Evolutionary conservation across 2,113 vertebrate genomes (phyloP).

Genomic region (Alectura lathami): DNA sequence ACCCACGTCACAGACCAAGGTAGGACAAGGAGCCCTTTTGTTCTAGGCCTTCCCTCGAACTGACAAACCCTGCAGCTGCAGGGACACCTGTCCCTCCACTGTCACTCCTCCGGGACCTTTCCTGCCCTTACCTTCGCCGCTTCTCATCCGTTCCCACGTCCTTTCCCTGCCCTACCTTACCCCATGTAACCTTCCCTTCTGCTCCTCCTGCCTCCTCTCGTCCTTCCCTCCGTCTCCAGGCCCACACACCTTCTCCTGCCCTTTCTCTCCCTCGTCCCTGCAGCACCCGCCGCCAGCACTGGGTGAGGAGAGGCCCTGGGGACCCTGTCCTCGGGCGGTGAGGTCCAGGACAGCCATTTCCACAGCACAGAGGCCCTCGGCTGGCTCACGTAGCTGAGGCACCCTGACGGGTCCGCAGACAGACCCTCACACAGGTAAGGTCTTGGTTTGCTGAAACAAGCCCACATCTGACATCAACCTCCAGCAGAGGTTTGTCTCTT

Average conservation of each 20-base stretch:
- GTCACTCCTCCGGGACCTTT: neutral
- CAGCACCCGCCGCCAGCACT: neutral
- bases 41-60: neutral
- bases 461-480: neutral
- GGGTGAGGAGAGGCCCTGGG: neutral
- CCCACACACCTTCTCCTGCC: neutral
- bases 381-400: neutral
- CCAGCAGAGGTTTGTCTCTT: neutral
- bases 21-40: neutral
- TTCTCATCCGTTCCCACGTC: neutral
- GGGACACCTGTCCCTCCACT: neutral
- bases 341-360: neutral
- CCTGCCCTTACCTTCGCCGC: neutral
- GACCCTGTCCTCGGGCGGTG: neutral
- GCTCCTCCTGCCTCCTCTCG: neutral
- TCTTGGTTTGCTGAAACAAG: slow-evolving; percentile 6
- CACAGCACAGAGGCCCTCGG: neutral
- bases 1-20: neutral
- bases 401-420: neutral
- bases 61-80: neutral
- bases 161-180: neutral
- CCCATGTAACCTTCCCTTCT: rapidly evolving
- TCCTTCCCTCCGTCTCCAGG: neutral
- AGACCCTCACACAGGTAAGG: slow-evolving; percentile 4
- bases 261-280: neutral